Evolutionary conservation across 2,888 invertebrate genomes (phyloP).

Genomic region (Yponomeuta cagnagella): DNA sequence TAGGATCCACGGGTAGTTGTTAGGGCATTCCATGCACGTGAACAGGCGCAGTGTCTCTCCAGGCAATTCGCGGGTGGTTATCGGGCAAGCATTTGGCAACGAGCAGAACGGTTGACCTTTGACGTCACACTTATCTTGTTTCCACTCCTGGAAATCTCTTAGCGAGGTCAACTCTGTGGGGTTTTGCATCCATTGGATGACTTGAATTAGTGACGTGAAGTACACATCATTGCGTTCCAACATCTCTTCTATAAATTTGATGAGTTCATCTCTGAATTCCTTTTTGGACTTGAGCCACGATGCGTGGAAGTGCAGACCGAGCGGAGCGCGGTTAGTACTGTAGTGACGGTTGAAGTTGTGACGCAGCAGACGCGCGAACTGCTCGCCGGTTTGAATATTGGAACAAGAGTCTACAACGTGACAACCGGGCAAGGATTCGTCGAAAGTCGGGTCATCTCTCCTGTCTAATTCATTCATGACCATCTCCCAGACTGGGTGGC

Average conservation of each 20-base stretch:
- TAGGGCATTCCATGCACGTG: constrained; percentile 97
- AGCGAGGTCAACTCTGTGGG: constrained; percentile 91
- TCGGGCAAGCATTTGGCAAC: constrained; percentile 91
- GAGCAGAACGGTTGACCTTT: constrained; percentile 96
- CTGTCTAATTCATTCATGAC: constrained; percentile 96
- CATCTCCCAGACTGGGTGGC: constrained; percentile 97
- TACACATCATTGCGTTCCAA: constrained; percentile 91
- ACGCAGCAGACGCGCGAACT: constrained; percentile 90
- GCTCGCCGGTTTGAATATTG: constrained; percentile 92
- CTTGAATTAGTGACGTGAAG: constrained; percentile 93
- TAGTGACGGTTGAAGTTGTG: constrained; percentile 97
- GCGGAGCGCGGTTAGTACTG: constrained; percentile 93
- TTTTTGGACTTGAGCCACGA: constrained; percentile 96
- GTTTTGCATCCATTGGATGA: constrained; percentile 97
- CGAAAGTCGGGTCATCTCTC: constrained; percentile 94
- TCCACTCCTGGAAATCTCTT: constrained; percentile 96
- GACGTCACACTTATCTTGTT: constrained; percentile 92
- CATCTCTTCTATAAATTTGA: constrained; percentile 96
- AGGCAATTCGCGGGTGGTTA: constrained; percentile 92
- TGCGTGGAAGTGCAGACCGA: constrained; percentile 95
- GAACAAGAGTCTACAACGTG: constrained; percentile 97
- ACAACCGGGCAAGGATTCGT: constrained; percentile 94
- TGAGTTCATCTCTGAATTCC: constrained; percentile 92
- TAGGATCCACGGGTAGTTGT: constrained; percentile 95
- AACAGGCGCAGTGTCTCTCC: constrained; percentile 94